These are phyloP conservation scores for Lithophane semibrunnea DNA, from an alignment of 2,888 invertebrate species.

Conservation along the genomic window DNA sequence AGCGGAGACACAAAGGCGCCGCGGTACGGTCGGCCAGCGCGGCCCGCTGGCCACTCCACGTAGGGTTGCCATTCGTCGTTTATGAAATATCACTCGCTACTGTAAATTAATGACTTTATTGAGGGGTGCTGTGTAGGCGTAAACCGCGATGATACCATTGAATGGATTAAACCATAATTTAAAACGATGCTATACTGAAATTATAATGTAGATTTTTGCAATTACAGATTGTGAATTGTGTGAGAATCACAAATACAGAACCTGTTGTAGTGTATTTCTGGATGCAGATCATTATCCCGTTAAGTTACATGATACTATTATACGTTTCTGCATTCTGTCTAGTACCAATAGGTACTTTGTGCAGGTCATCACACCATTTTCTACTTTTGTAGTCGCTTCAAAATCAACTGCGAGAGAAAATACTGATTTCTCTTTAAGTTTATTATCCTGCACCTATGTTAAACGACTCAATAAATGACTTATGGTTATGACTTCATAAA, in stretches of 20 bases:
- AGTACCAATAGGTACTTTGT: background rate
- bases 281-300: background rate
- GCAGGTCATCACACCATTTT: background rate
- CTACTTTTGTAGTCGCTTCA: background rate
- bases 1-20: slow-evolving; percentile 78
- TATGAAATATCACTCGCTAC: slow-evolving; percentile 41
- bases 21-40: slow-evolving; percentile 67
- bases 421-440: background rate
- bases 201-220: background rate
- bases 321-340: background rate
- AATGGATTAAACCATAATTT: background rate
- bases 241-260: too few relatives aligned
- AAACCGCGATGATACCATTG: background rate
- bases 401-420: background rate
- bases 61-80: slow-evolving; percentile 58
- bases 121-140: background rate
- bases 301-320: background rate
- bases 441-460: background rate
- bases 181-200: background rate
- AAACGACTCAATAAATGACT: background rate
- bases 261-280: background rate
- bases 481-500: background rate
- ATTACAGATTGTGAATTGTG: background rate
- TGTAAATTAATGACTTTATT: slow-evolving; percentile 36
- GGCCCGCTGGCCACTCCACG: slow-evolving; percentile 60